These are phyloP conservation scores for Cirrhinus molitorella DNA, from an alignment of 2,797 vertebrate species.

Conservation along the genomic window DNA sequence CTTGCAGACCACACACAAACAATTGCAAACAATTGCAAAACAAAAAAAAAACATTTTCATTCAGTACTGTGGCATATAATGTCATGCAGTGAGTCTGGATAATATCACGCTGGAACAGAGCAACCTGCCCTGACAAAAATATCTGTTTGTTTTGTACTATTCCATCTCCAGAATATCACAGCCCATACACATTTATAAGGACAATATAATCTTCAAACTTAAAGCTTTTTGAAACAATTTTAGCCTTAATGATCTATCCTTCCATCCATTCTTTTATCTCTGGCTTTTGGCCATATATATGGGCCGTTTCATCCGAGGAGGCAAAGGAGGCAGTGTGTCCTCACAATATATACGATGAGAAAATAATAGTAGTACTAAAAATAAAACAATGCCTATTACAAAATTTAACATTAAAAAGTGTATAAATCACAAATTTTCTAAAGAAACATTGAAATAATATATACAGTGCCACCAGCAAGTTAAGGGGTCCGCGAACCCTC, in stretches of 20 bases:
- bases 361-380: too few species aligned
- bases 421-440: too few species aligned
- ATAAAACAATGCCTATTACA: too few species aligned
- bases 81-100: not conserved
- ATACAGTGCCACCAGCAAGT: too few species aligned
- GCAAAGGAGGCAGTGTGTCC: too few species aligned
- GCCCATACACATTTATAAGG: not conserved
- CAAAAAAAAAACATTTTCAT: not conserved
- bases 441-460: too few species aligned
- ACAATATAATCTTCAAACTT: not conserved
- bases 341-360: too few species aligned
- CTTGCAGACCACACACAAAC: conserved; percentile 19
- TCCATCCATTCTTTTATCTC: not conserved
- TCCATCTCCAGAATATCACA: not conserved
- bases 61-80: not conserved
- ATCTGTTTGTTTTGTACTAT: not conserved
- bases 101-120: not conserved
- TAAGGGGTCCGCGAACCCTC: too few species aligned
- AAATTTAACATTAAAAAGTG: too few species aligned
- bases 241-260: not conserved
- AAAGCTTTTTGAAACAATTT: not conserved
- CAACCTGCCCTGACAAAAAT: not conserved
- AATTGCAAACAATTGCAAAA: not conserved
- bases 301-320: too few species aligned
- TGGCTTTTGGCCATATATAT: too few species aligned